Conservation (phyloP, 2,888 invertebrate genomes). For the Sarcophaga subvicina region DNA sequence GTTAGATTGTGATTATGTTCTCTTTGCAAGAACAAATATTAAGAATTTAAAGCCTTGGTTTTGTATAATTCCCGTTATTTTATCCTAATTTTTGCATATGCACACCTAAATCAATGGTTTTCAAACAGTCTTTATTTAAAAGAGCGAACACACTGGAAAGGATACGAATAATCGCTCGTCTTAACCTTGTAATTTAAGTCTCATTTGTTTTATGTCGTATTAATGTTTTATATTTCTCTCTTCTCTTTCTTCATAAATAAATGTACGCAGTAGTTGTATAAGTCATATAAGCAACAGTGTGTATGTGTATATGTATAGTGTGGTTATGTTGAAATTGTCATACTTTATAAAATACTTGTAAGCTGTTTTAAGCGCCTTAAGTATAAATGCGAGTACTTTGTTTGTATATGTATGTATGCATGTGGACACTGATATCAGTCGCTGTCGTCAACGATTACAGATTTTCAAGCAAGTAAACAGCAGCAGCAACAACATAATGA, state of each 20-base stretch:
- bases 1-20: too few relatives aligned
- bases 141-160: neutral
- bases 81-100: too few relatives aligned
- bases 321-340: conserved; percentile 7
- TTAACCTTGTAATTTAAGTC: conserved; percentile 43
- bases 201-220: conserved; percentile 34
- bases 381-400: conserved; percentile 31
- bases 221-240: neutral
- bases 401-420: neutral
- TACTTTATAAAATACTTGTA: conserved; percentile 60
- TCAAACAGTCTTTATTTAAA: neutral
- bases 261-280: too few relatives aligned
- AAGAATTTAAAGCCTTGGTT: too few relatives aligned
- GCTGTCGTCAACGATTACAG: conserved; percentile 16
- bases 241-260: neutral
- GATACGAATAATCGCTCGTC: conserved; percentile 3
- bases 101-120: neutral
- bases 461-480: conserved; percentile 39
- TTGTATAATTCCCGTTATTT: too few relatives aligned
- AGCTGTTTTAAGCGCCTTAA: conserved; percentile 69
- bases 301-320: conserved; percentile 1
- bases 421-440: neutral
- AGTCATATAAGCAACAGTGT: too few relatives aligned
- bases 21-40: too few relatives aligned
- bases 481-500: conserved; percentile 32